A percentile compares a stretch with the other conserved stretches of the same genome.
These are phyloP conservation scores for Caenorhabditis virilis DNA, from an alignment of 2,888 invertebrate genomes.

Conservation along the genomic window DNA sequence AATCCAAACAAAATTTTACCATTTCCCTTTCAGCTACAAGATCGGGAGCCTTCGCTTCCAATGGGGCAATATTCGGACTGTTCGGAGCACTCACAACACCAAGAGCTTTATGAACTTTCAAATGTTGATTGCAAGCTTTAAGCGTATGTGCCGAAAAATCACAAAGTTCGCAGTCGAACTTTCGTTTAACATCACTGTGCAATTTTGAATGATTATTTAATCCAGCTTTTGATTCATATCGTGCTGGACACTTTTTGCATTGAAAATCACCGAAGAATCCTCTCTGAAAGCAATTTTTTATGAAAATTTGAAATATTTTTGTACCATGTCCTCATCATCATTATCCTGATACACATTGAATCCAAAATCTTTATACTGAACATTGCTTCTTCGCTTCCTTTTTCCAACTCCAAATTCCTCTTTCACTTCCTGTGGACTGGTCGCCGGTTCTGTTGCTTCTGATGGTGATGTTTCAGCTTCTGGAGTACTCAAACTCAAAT, in stretches of 20 bases:
- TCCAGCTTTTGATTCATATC: slow-evolving; percentile 34
- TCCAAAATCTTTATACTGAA: slow-evolving; percentile 5
- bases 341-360: slow-evolving; percentile 8
- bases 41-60: no score
- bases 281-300: not conserved
- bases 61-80: no score
- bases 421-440: not conserved
- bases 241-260: slow-evolving; percentile 31
- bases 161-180: slow-evolving; percentile 41
- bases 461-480: no score
- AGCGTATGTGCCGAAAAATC: slow-evolving; percentile 37
- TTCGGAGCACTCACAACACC: slow-evolving; percentile 26
- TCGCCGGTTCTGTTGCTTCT: not conserved
- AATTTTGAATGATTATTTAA: slow-evolving; percentile 41
- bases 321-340: slow-evolving; percentile 13
- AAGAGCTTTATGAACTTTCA: slow-evolving; percentile 19
- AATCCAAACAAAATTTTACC: no score
- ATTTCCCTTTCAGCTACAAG: no score
- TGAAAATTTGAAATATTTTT: no score
- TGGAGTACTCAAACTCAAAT: no score
- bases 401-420: slow-evolving; percentile 5
- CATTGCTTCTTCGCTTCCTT: slow-evolving; percentile 13
- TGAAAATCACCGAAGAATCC: slow-evolving; percentile 1
- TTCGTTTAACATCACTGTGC: slow-evolving; percentile 25
- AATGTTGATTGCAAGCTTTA: slow-evolving; percentile 35